Conservation (phyloP, 2,797 vertebrate species). For the Megalops cyprinoides region DNA sequence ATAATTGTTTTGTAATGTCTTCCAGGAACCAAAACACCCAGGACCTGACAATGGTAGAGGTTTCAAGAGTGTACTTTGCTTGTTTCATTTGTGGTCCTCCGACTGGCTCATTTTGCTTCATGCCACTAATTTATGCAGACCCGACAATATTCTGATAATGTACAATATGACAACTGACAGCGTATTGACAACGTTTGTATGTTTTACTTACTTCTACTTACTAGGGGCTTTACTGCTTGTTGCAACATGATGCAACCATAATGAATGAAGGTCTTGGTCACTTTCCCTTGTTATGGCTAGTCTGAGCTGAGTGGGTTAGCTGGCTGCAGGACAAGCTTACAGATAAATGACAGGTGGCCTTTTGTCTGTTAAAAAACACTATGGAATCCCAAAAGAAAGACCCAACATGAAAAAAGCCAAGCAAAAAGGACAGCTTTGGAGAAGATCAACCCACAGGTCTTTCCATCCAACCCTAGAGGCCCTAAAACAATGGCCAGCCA, state of each 20-base stretch:
- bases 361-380: slow-evolving; percentile 7
- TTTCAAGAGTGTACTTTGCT: no score
- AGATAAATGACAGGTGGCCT: neutral
- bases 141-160: neutral
- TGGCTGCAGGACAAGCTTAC: slow-evolving; percentile 1
- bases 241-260: neutral
- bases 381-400: slow-evolving; percentile 9
- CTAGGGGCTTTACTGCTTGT: neutral
- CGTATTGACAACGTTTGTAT: neutral
- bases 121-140: no score
- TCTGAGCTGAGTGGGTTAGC: neutral
- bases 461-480: slow-evolving; percentile 2
- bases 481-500: slow-evolving; percentile 12
- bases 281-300: slow-evolving; percentile 3
- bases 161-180: neutral
- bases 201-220: neutral
- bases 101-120: no score
- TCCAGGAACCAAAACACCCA: no score
- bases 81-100: no score
- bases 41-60: no score
- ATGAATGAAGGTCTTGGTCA: neutral
- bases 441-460: neutral
- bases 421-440: neutral
- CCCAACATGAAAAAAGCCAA: neutral
- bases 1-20: no score